Conservation (phyloP, 2,888 invertebrate genomes). For the Synanthedon tipuliformis region DNA sequence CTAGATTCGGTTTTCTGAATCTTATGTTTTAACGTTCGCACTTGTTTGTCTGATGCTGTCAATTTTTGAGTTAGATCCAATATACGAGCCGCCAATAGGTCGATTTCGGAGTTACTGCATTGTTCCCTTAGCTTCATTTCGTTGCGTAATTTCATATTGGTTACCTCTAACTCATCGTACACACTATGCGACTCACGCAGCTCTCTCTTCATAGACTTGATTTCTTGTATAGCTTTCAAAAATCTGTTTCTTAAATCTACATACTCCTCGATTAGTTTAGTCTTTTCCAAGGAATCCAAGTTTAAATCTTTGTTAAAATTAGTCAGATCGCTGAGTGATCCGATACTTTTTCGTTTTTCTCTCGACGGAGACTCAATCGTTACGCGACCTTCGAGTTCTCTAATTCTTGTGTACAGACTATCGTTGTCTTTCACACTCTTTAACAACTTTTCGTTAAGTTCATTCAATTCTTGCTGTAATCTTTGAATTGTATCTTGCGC, state of each 20-base stretch:
- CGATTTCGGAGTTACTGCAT: slow-evolving; percentile 77
- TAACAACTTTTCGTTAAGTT: slow-evolving; percentile 74
- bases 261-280: slow-evolving; percentile 84
- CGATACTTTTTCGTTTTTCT: slow-evolving; percentile 76
- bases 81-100: slow-evolving; percentile 84
- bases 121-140: slow-evolving; percentile 76
- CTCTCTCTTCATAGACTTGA: slow-evolving; percentile 84
- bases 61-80: slow-evolving; percentile 87
- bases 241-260: slow-evolving; percentile 81
- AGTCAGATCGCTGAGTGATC: slow-evolving; percentile 84
- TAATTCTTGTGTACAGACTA: slow-evolving; percentile 75
- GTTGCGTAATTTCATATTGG: slow-evolving; percentile 80
- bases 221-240: slow-evolving; percentile 85
- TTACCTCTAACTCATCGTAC: slow-evolving; percentile 83
- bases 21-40: slow-evolving; percentile 82
- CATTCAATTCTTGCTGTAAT: slow-evolving; percentile 76
- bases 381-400: slow-evolving; percentile 76
- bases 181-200: slow-evolving; percentile 82
- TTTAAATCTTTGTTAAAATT: slow-evolving; percentile 82
- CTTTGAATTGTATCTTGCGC: slow-evolving; percentile 76
- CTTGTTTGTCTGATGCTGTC: slow-evolving; percentile 84
- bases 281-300: slow-evolving; percentile 78
- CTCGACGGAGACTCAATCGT: slow-evolving; percentile 62
- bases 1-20: slow-evolving; percentile 80
- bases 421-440: slow-evolving; percentile 84